phyloP scores from a whole-genome alignment of 2,113 vertebrate species.

The Carassius carassius region DNA sequence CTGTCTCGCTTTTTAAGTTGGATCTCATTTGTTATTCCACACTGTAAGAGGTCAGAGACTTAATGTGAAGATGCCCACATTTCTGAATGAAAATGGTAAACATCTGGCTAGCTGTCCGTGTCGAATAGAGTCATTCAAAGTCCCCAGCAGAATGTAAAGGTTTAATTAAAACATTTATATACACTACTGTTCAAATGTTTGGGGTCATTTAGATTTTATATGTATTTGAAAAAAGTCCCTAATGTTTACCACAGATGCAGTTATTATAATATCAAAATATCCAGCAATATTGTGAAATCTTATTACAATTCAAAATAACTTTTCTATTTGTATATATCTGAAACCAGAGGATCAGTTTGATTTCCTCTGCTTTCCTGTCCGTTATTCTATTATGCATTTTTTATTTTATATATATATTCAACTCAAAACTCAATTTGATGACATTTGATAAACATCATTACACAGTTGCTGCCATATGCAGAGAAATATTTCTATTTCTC shows the following conservation, averaged over 20 bases:
- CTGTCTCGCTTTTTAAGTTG: constrained; percentile 15
- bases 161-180: background rate
- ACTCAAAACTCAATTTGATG: background rate
- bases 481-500: background rate
- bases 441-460: background rate
- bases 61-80: background rate
- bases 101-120: background rate
- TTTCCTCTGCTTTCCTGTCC: background rate
- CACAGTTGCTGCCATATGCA: background rate
- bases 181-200: too few relatives aligned
- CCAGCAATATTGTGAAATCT: background rate
- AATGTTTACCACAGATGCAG: background rate
- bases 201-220: too few relatives aligned
- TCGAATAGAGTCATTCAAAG: background rate
- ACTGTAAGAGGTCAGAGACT: background rate
- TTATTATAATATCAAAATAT: background rate
- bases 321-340: background rate
- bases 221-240: too few relatives aligned
- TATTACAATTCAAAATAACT: background rate
- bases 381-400: background rate
- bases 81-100: background rate
- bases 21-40: constrained; percentile 5
- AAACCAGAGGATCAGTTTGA: too few relatives aligned
- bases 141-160: background rate
- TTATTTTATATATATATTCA: too few relatives aligned